Base-by-base conservation (phyloP, 2,113 vertebrate species). In the Heterotis niloticus region DNA sequence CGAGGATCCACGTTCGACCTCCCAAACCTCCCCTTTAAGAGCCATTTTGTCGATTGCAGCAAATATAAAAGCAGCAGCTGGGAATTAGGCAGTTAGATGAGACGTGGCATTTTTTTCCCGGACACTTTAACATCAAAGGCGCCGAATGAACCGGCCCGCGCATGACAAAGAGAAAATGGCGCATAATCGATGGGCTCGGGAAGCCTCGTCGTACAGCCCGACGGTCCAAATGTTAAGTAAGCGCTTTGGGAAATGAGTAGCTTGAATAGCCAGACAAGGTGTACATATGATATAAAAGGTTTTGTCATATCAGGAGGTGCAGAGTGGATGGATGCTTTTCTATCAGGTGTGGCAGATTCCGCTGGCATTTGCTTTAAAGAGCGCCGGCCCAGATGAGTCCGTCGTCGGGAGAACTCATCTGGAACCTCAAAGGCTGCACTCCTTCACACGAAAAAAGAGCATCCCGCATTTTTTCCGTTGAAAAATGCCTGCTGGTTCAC, bases 121-220 rank as follows among this genome's bases (percentile, higher is more conserved):
- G 56, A 74, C 75, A 29, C 62, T 26, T 76, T 76, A 29, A 78
- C 78, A 84, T 76, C 59, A 28, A 75, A 82, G 28, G 52, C 74
- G 44, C 23, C 28, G 66, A 81, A 76, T 68, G 80, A 79, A 75
- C 75, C 62, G 74, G 84, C 81, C 86, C 80, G 85, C 79, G 81
- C 74, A 80, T 78, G 57, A 59, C 81, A 85, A 69, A 71, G 75
- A 83, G 83, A 74, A 84, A 84, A 83, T 83, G 88, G 87, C 91
- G 90, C 86, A 85, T 89, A 90, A 90, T 92, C 91, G 88, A 89
- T 90, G 79, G 60, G 34, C 73, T 66, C 78, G 78, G 85, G 74
- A 76, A 81, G 64, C 81, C 86, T 88, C 85, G 88, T 86, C 87
- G 84, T 85, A 84, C 81, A 78, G 59, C 85, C 79, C 83, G 83